These are phyloP conservation scores for Hipparchia semele DNA, from an alignment of 2,888 invertebrate species.

Conservation along the genomic window DNA sequence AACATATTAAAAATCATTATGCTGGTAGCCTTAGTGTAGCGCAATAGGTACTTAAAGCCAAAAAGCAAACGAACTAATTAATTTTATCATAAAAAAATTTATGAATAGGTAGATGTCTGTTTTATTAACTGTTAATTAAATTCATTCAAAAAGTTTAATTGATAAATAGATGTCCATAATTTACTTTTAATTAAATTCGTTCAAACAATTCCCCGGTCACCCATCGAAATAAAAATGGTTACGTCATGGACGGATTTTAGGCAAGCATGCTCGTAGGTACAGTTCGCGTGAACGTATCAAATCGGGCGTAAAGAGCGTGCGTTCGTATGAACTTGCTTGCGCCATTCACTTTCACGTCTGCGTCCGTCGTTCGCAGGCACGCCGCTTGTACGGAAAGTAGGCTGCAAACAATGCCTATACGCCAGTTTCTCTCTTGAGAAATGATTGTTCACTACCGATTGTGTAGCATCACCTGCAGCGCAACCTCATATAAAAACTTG, in stretches of 20 bases:
- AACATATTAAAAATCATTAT: too few relatives aligned
- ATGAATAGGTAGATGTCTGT: too few relatives aligned
- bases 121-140: too few relatives aligned
- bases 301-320: conserved; percentile 69
- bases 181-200: neutral
- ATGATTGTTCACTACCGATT: conserved; percentile 58
- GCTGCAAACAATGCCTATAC: conserved; percentile 73
- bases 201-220: neutral
- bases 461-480: conserved; percentile 37
- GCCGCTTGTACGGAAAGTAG: conserved; percentile 69
- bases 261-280: conserved; percentile 45
- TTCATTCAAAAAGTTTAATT: too few relatives aligned
- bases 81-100: too few relatives aligned
- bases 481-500: conserved; percentile 24
- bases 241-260: conserved; percentile 42
- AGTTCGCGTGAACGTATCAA: conserved; percentile 68
- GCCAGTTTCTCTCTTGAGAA: conserved; percentile 76
- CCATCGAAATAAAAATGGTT: conserved; percentile 27
- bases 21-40: too few relatives aligned
- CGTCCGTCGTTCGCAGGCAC: conserved; percentile 52
- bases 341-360: conserved; percentile 79
- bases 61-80: too few relatives aligned
- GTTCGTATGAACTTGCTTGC: conserved; percentile 59
- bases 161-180: too few relatives aligned
- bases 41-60: too few relatives aligned